Base-by-base conservation (phyloP, 2,797 vertebrate genomes). In the Fistularia commersonii region DNA sequence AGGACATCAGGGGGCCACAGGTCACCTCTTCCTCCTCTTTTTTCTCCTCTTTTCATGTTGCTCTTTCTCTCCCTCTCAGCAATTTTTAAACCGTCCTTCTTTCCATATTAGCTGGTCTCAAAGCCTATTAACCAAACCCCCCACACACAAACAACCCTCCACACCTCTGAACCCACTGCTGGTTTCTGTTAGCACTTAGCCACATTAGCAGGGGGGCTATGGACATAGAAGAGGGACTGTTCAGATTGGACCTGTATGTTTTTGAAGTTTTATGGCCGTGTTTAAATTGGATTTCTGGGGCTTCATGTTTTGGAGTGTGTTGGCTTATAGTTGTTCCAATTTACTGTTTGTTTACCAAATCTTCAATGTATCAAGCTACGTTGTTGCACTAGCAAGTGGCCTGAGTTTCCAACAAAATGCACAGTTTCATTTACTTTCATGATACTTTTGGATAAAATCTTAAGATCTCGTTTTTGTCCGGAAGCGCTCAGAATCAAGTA, bases 171-270 rank as follows among this genome's bases (percentile, higher is more conserved):
- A 64, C 60, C 45, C 55, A 56, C 79, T 74, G 75, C 72, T 84
- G 80, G 50, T 82, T 82, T 74, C 76, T 80, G 76, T 87, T 82
- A 78, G 84, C 65, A 68, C 73, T 76, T 80, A 79, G 79, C 82
- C 68, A 64, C 52, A 40, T 80, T 81, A 78, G 77, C 69, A 64
- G 61, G 70, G 74, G 70, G 61, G 32, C 54, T 44, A 54, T 54
- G 54, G 60, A 57, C 13, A 11, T 11, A 39, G 54, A 64, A 35
- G 58, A 60, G 54, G 64, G 62, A 49, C 54, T 35, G 59, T 50
- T 71, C 54, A 43, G 51, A 62, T 64, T 50, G 67, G 60, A 55
- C 63, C 61, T 73, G 63, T 37, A n/a, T 0, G 31, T 66, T 78
- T 81, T 84, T 80, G 67, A 84, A 72, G 79, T 81, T 86, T 84